phyloP scores from a whole-genome alignment of 2,113 vertebrate species.

The Pungitius pungitius region DNA sequence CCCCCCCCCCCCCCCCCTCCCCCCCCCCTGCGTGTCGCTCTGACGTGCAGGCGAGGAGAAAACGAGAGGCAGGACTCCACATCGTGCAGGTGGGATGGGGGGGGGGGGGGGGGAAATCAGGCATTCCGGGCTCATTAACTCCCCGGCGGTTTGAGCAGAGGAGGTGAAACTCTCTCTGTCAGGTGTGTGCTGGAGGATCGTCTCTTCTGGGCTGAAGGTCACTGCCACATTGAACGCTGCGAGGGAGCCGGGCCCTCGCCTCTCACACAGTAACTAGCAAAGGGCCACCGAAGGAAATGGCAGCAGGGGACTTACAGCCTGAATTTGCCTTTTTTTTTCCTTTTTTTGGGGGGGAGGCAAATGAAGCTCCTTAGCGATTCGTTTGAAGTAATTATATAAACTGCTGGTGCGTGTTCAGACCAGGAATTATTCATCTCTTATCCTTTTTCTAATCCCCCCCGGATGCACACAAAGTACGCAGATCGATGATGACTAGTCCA shows the following conservation, averaged over 20 bases:
- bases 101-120: constrained; percentile 26
- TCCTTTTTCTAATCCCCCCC: not conserved
- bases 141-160: constrained; percentile 67
- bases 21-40: constrained; percentile 44
- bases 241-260: constrained; percentile 42
- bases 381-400: not conserved
- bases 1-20: too few species aligned
- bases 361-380: not conserved
- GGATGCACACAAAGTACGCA: not conserved
- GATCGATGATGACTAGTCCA: not conserved
- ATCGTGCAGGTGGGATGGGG: constrained; percentile 40
- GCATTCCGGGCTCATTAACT: constrained; percentile 71
- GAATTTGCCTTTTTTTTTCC: not conserved
- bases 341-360: too few species aligned
- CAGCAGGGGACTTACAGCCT: not conserved
- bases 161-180: constrained; percentile 83
- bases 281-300: not conserved
- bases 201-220: constrained; percentile 80
- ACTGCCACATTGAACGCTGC: constrained; percentile 29
- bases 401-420: not conserved
- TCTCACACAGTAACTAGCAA: constrained; percentile 25
- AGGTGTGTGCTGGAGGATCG: constrained; percentile 72
- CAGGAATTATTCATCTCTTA: not conserved
- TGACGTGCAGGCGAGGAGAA: constrained; percentile 49
- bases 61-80: constrained; percentile 36